Base-by-base conservation (phyloP, 2,888 invertebrate species). In the Abrostola tripartita region DNA sequence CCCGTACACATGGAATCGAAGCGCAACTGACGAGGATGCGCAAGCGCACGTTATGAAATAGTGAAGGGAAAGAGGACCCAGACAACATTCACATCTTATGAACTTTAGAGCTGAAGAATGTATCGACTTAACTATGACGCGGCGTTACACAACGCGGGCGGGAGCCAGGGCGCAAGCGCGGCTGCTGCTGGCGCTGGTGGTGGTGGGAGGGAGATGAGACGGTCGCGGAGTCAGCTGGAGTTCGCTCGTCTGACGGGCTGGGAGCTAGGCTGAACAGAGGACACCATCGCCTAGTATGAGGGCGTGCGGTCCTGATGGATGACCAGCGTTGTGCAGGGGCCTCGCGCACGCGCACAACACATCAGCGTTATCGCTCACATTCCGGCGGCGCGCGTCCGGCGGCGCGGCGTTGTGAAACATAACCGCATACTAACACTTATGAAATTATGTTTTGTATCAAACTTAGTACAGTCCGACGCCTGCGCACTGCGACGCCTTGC, bases 31-130 rank as follows among this genome's bases (percentile, higher is more conserved):
- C 10, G 24, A 41, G 41, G 6, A n/a, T 6, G 37, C 12, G 52
- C 63, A 55, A 51, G 24, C 9, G 24, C 8, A 7, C 42, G 10
- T 53, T 41, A 53, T 1, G 57, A 52, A 49, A 64, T 0, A 6
- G 12, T 24, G 6, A 36, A 40, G 8, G 44, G 10, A 8, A 35
- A 54, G 24, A 54, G 37, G 52, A 14, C 0, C n/a, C 7, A 7
- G 6, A 24, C 37, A 10, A 14, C 6, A 7, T 9, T 11, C 11
- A 7, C 11, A 4, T 11, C 53, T n/a, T 7, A 24, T 14, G 37
- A 40, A 9, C 41, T 52, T 2, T 61, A 8, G 1, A 10, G 4
- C 37, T 35, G 5, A 8, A 38, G 11, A 9, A 61, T 51, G 52
- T n/a, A 47, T 37, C 35, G 12, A 14, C 8, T 12, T 42, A 54